These are phyloP conservation scores for Gila orcuttii DNA, from an alignment of 2,113 vertebrate genomes.

Conservation along the genomic window DNA sequence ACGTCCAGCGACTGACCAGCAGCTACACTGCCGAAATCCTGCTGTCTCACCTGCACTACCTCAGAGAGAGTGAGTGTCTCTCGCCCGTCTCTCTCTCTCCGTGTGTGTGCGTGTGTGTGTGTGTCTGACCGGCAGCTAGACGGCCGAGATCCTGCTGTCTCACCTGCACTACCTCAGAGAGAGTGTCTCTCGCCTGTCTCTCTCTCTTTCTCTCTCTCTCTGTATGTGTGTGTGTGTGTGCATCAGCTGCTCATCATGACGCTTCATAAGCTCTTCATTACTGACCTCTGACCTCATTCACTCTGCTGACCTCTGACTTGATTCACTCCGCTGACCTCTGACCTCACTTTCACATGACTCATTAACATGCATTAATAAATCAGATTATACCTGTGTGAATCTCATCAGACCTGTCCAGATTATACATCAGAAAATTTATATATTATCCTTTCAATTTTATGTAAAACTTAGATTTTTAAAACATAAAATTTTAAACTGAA, in stretches of 20 bases:
- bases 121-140: constrained; percentile 84
- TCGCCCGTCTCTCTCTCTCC: neutral
- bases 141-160: constrained; percentile 87
- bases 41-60: constrained; percentile 92
- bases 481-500: neutral
- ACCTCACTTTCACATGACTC: constrained; percentile 3
- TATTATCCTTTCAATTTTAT: neutral
- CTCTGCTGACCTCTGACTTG: neutral
- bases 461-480: neutral
- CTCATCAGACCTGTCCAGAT: neutral
- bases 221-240: neutral
- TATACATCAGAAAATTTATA: neutral
- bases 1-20: constrained; percentile 87
- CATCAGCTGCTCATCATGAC: neutral
- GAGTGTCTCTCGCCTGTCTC: constrained; percentile 61
- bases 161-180: constrained; percentile 95
- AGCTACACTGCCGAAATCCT: constrained; percentile 89
- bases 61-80: constrained; percentile 87
- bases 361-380: neutral
- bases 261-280: neutral
- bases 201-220: neutral
- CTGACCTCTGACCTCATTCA: neutral
- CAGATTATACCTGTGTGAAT: neutral
- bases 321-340: neutral
- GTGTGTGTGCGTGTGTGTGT: neutral